A percentile compares a stretch with the other conserved stretches of the same genome.
These are phyloP conservation scores for Cydia strobilella DNA, from an alignment of 1,140 invertebrate species.

Conservation along the genomic window DNA sequence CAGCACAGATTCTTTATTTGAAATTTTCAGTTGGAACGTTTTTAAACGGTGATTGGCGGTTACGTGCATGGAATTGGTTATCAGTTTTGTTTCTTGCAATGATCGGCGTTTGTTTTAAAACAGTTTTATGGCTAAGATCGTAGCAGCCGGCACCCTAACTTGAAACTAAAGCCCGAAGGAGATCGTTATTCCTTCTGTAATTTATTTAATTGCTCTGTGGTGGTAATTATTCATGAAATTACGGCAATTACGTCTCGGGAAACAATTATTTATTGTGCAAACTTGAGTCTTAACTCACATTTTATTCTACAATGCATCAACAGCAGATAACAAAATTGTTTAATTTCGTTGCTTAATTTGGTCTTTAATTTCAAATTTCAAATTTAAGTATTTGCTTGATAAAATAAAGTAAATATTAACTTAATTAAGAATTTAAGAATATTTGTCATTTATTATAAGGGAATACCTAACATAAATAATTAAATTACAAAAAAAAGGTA, in stretches of 20 bases:
- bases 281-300: conserved; percentile 78
- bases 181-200: conserved; percentile 77
- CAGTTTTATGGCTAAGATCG: conserved; percentile 56
- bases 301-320: conserved; percentile 72
- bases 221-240: conserved; percentile 80
- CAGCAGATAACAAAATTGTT: conserved; percentile 68
- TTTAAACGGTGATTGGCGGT: conserved; percentile 65
- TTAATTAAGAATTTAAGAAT: background rate
- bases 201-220: conserved; percentile 80
- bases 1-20: conserved; percentile 73
- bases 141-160: conserved; percentile 73
- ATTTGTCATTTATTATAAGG: background rate
- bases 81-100: background rate
- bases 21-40: conserved; percentile 68
- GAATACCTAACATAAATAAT: no score
- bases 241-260: conserved; percentile 78
- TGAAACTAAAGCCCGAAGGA: conserved; percentile 77
- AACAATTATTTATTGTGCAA: conserved; percentile 80
- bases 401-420: background rate
- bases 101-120: conserved; percentile 42
- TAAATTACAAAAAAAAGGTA: no score
- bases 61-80: conserved; percentile 47
- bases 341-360: conserved; percentile 43
- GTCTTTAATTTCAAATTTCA: conserved; percentile 36
- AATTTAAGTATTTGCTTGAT: background rate